phyloP scores from a whole-genome alignment of 2,888 invertebrate species.

The Acanthosepion lycidas region DNA sequence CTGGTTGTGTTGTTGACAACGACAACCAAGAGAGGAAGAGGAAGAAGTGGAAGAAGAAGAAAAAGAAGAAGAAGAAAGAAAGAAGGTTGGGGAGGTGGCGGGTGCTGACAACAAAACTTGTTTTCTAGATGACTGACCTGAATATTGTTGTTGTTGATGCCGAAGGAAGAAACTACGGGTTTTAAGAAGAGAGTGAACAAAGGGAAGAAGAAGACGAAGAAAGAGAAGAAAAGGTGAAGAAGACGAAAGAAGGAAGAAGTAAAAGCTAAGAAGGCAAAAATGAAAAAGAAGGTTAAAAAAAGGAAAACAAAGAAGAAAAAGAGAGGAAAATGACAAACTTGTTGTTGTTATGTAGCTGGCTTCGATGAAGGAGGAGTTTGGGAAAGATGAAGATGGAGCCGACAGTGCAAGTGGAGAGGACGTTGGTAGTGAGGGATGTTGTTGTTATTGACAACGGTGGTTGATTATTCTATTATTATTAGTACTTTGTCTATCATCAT shows the following conservation, averaged over 20 bases:
- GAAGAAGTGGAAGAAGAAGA: background rate
- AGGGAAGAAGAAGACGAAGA: background rate
- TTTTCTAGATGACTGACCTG: conserved; percentile 13
- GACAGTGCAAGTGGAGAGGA: background rate
- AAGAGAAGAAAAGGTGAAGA: background rate
- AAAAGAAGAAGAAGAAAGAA: background rate
- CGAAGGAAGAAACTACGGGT: background rate
- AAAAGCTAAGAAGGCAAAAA: background rate
- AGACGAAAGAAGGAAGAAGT: background rate
- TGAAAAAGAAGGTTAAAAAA: background rate
- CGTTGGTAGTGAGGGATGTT: background rate
- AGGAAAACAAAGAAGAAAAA: background rate
- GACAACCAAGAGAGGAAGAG: background rate
- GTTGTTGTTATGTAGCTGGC: background rate
- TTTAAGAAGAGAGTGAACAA: background rate
- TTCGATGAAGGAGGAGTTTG: background rate
- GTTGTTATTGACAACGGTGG: conserved; percentile 11
- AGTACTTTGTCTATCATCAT: background rate
- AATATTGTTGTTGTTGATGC: conserved; percentile 12
- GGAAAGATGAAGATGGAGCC: background rate
- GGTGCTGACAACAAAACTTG: background rate
- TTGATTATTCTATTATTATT: background rate
- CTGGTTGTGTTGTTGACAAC: conserved; percentile 33
- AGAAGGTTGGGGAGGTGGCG: background rate
- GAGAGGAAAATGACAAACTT: background rate